Evolutionary conservation across 2,797 vertebrate species (phyloP).

Genomic region (Vespertilio murinus): DNA sequence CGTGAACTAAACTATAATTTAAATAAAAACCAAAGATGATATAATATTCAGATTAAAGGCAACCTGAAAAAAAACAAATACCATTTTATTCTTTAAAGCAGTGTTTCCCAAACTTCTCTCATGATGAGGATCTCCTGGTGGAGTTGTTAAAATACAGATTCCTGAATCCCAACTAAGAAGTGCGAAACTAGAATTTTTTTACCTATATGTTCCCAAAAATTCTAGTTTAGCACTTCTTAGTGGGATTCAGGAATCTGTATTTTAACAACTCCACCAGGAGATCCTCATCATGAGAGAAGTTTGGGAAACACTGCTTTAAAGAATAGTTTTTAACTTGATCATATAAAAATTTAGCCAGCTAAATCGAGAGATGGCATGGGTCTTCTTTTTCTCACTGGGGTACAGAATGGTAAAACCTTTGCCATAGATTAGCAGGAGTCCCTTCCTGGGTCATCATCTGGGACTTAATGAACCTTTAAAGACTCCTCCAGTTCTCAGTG

Average conservation of each 20-base stretch:
- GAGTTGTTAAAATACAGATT: too few relatives aligned
- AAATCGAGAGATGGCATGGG: background rate
- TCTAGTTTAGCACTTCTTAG: too few relatives aligned
- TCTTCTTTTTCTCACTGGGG: background rate
- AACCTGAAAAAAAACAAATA: background rate
- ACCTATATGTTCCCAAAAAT: too few relatives aligned
- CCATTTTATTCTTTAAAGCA: background rate
- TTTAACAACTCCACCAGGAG: too few relatives aligned
- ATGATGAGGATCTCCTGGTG: too few relatives aligned
- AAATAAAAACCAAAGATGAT: background rate
- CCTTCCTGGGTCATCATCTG: background rate
- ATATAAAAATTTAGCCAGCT: background rate
- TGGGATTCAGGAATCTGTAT: too few relatives aligned
- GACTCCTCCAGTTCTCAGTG: background rate
- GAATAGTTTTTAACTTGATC: background rate
- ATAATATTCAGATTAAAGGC: background rate
- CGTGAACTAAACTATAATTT: conserved; percentile 32
- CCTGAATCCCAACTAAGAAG: too few relatives aligned
- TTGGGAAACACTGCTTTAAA: too few relatives aligned
- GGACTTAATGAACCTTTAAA: background rate
- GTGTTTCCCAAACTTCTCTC: too few relatives aligned
- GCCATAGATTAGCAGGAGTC: background rate
- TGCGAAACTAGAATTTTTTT: too few relatives aligned
- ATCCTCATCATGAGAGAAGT: too few relatives aligned
- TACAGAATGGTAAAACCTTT: background rate